Evolutionary conservation across 2,113 vertebrate species (phyloP).

Genomic region (Antidorcas marsupialis): DNA sequence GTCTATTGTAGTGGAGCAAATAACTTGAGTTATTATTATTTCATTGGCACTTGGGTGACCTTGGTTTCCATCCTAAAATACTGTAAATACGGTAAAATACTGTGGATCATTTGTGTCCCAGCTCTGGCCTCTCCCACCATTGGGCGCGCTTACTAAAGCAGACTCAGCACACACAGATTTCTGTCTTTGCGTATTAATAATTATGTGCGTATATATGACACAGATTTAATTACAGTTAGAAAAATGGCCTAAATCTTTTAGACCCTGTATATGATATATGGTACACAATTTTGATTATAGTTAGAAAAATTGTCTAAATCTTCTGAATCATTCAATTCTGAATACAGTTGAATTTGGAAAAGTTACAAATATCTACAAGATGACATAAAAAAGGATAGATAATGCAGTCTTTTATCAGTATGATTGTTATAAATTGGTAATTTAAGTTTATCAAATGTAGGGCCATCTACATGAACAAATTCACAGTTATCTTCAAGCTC

Average conservation of each 20-base stretch:
- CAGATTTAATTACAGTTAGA: neutral
- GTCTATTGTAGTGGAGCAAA: neutral
- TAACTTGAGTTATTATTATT: neutral
- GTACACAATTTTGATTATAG: neutral
- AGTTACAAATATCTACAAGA: neutral
- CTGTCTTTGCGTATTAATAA: neutral
- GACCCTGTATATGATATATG: neutral
- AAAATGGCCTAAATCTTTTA: neutral
- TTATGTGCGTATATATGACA: neutral
- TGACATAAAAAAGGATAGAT: neutral
- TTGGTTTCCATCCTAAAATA: neutral
- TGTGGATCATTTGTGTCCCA: neutral
- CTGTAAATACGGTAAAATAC: neutral
- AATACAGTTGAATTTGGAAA: neutral
- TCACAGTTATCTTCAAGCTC: neutral
- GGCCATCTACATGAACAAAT: slow-evolving; percentile 21
- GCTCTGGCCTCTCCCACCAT: neutral
- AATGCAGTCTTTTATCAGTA: neutral
- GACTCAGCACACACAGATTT: neutral
- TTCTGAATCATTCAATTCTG: neutral
- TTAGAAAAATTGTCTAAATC: neutral
- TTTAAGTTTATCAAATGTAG: slow-evolving; percentile 36
- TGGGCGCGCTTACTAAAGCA: neutral
- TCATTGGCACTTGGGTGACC: neutral
- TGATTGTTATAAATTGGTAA: neutral